These are phyloP conservation scores for Trachelus tabidus DNA, from an alignment of 2,888 invertebrate genomes.

Conservation along the genomic window DNA sequence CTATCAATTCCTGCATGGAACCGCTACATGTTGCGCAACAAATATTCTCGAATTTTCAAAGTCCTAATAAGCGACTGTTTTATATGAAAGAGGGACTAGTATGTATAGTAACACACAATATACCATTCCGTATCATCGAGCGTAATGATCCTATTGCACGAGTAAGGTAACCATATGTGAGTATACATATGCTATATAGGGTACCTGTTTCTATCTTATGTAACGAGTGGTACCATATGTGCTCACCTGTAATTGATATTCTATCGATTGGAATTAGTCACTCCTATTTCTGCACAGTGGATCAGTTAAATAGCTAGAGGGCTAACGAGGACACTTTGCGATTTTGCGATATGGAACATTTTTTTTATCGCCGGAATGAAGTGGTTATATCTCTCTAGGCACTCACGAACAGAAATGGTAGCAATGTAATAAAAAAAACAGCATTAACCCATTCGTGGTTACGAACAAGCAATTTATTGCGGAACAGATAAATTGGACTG, in stretches of 20 bases:
- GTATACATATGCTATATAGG: background rate
- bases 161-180: background rate
- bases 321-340: background rate
- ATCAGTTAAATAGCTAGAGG: background rate
- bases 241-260: constrained; percentile 15
- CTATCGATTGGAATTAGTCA: constrained; percentile 26
- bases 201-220: constrained; percentile 26
- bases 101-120: background rate
- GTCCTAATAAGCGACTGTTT: background rate
- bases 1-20: background rate
- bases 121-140: constrained; percentile 5
- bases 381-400: background rate
- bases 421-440: too few relatives aligned
- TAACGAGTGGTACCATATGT: constrained; percentile 31
- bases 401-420: background rate
- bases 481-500: background rate
- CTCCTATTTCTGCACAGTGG: constrained; percentile 28
- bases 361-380: background rate
- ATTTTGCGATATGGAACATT: background rate
- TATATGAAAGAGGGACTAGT: background rate
- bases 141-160: constrained; percentile 5
- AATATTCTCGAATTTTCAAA: background rate
- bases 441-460: too few relatives aligned
- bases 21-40: background rate
- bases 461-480: background rate